Base-by-base conservation (phyloP, 2,797 vertebrate species). In the Fringilla coelebs region DNA sequence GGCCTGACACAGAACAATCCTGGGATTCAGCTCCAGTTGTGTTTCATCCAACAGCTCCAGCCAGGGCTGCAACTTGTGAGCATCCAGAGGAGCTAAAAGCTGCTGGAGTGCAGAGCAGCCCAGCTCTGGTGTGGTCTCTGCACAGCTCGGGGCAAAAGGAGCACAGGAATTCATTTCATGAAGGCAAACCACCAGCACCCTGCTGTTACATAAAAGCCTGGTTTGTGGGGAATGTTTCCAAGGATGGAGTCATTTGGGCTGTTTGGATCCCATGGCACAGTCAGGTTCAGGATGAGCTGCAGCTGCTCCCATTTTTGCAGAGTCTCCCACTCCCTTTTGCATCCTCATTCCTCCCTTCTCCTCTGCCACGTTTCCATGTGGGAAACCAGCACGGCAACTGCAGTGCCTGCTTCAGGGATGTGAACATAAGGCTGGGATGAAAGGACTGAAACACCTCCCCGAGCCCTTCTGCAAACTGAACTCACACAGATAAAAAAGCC, bases 401-500 rank as follows among this genome's bases (percentile, higher is more conserved):
- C 88, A 25, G 63, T 16, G 76, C 88, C 70, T 45, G 55, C 13
- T 49, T 73, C 87, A 86, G 79, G 45, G 76, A 70, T 73, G 79
- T 32, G 66, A 89, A 38, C 24, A 21, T 0, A 29, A 71, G 52
- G 41, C 71, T 72, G 74, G 6, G 91, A 93, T 63, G 74, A 81
- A 82, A 93, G 80, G 36, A 22, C 83, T 79, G 65, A 70, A 62
- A 54, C 73, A 26, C 62, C 65, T 86, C 73, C 83, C 73, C 4
- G 2, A 77, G 73, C 73, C 63, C 34, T 77, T 46, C 65, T 62
- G 65, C 82, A 81, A 94, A 65, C 54, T 46, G 40, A 91, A 77
- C 66, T 83, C 85, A 54, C 93, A 88, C 57, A 90, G 94, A 94
- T 84, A 75, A 86, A 94, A 91, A 86, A 36, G 60, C 15, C 22